Evolutionary conservation across 2,797 vertebrate genomes (phyloP).

Genomic region (Coregonus ussuriensis): DNA sequence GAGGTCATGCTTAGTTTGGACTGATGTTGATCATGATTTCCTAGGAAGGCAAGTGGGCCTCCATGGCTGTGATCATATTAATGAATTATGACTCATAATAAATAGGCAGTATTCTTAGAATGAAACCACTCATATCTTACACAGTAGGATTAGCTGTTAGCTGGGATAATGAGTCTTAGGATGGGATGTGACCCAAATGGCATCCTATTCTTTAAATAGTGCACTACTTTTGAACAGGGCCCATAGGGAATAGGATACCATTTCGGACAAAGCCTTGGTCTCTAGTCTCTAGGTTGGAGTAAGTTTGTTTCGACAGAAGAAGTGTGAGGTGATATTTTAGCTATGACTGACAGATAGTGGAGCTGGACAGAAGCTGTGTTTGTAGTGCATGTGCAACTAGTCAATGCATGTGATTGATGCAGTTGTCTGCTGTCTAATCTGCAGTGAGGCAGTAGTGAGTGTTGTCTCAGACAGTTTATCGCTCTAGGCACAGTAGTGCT

Average conservation of each 20-base stretch:
- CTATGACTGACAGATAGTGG: conserved; percentile 5
- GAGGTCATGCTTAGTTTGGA: conserved; percentile 66
- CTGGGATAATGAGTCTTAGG: neutral
- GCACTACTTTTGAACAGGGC: neutral
- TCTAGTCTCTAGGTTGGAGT: conserved; percentile 31
- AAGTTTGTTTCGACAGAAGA: conserved; percentile 50
- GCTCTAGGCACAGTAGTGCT: conserved; percentile 58
- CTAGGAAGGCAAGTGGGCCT: conserved; percentile 60
- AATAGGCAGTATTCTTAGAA: conserved; percentile 55
- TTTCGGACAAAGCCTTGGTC: conserved; percentile 25
- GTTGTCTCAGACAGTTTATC: conserved; percentile 51
- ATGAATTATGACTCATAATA: conserved; percentile 69
- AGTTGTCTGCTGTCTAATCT: neutral
- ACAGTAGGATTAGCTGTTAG: conserved; percentile 9
- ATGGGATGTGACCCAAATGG: neutral
- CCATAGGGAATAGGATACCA: neutral
- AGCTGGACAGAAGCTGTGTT: conserved; percentile 25
- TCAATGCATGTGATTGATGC: neutral
- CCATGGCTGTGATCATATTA: conserved; percentile 71
- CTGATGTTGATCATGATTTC: conserved; percentile 71
- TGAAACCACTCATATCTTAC: conserved; percentile 50
- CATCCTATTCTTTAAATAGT: neutral
- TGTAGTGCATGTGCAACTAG: conserved; percentile 28
- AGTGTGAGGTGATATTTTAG: conserved; percentile 45
- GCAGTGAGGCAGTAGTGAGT: neutral